Conservation (phyloP, 2,113 vertebrate species). For the Pleuronectes platessa region DNA sequence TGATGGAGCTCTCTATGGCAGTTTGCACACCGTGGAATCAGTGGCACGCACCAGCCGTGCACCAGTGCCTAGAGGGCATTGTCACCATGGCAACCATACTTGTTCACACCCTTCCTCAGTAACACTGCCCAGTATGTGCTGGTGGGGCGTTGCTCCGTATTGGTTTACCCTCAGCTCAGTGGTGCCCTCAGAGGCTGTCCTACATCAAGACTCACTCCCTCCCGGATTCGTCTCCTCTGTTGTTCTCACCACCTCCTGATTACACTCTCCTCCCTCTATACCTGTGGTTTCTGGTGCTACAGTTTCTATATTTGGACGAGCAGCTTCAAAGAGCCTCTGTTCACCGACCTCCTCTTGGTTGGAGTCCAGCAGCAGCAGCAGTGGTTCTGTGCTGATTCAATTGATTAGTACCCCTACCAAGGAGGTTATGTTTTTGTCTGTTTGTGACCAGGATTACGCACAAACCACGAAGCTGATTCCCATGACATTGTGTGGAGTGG, state of each 20-base stretch:
- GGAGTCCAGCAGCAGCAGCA: constrained; percentile 22
- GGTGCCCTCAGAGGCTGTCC: constrained; percentile 10
- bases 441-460: too few species aligned
- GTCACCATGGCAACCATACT: constrained; percentile 71
- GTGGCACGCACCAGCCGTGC: constrained; percentile 43
- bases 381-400: not conserved
- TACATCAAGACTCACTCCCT: constrained; percentile 12
- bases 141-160: constrained; percentile 36
- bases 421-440: too few species aligned
- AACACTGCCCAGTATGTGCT: constrained; percentile 13
- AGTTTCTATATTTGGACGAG: constrained; percentile 26
- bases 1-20: constrained; percentile 35
- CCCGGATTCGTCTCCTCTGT: not conserved
- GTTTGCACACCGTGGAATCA: constrained; percentile 20
- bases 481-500: too few species aligned
- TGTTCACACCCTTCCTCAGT: constrained; percentile 52
- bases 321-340: constrained; percentile 38
- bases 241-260: not conserved
- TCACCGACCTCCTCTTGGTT: constrained; percentile 3
- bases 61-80: constrained; percentile 43
- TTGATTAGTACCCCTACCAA: not conserved
- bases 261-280: not conserved
- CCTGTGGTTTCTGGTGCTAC: constrained; percentile 5
- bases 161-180: constrained; percentile 20
- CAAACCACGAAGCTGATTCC: too few species aligned